These are phyloP conservation scores for Cheirogaleus major DNA, from an alignment of 2,797 vertebrate species.

Conservation along the genomic window DNA sequence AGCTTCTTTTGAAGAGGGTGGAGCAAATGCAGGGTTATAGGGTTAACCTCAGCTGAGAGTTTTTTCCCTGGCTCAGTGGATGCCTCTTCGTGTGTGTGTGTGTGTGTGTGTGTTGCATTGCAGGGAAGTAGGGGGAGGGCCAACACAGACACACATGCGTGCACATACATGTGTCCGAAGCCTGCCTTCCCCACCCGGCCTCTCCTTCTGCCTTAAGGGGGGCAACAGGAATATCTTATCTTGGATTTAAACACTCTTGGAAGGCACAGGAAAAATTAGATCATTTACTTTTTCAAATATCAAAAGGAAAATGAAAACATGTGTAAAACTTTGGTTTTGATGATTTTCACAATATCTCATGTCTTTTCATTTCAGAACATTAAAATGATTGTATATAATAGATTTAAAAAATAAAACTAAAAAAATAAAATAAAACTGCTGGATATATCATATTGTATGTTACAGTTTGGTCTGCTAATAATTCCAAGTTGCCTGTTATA, in stretches of 20 bases:
- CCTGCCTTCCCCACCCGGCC: neutral
- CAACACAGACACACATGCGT: neutral
- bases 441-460: neutral
- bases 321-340: neutral
- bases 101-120: neutral
- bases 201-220: neutral
- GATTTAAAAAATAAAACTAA: neutral
- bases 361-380: slow-evolving; percentile 39
- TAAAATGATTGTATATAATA: neutral
- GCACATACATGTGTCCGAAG: neutral
- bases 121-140: too few species aligned
- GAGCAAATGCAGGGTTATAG: slow-evolving; percentile 55
- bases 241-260: slow-evolving; percentile 14
- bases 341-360: neutral
- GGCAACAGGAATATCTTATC: neutral
- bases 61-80: slow-evolving; percentile 24
- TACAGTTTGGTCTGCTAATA: neutral
- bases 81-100: neutral
- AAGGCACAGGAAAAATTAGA: neutral
- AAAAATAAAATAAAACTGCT: neutral
- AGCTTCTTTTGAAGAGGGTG: slow-evolving; percentile 63
- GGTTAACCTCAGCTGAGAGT: slow-evolving; percentile 52
- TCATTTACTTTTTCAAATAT: neutral
- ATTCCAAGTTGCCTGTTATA: neutral
- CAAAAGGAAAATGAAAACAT: neutral